Conservation (phyloP, 2,888 invertebrate genomes). For the Spilosoma lubricipeda region DNA sequence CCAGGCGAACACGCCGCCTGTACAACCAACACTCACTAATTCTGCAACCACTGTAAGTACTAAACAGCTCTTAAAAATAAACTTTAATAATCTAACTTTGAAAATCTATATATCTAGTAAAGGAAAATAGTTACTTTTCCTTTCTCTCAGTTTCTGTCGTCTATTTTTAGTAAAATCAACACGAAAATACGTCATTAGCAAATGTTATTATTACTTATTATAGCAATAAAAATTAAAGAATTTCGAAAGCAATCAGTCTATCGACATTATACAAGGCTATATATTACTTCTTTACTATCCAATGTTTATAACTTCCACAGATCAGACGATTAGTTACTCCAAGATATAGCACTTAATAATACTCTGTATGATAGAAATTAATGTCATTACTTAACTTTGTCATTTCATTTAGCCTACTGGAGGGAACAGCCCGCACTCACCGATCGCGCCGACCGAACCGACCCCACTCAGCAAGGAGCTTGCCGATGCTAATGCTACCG, state of each 20-base stretch:
- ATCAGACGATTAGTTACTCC: neutral
- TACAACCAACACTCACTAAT: conserved; percentile 55
- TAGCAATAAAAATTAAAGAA: no score
- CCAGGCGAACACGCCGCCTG: conserved; percentile 54
- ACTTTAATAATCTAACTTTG: neutral
- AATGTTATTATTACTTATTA: no score
- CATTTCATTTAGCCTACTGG: conserved; percentile 64
- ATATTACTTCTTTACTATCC: neutral
- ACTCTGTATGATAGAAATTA: neutral
- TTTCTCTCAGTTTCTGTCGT: no score
- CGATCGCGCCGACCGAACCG: conserved; percentile 71
- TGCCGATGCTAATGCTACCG: conserved; percentile 79
- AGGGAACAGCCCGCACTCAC: conserved; percentile 73
- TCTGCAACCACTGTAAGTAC: conserved; percentile 59
- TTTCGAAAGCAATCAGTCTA: neutral
- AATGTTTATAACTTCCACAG: neutral
- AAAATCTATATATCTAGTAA: neutral
- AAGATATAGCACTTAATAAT: neutral
- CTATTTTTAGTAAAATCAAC: neutral
- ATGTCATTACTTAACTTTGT: neutral
- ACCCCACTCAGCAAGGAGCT: conserved; percentile 82
- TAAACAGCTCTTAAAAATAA: neutral
- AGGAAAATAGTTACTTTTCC: no score
- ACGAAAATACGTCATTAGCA: neutral
- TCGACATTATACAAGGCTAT: neutral